Conservation (phyloP, 2,888 invertebrate species). For the Melanargia galathea region DNA sequence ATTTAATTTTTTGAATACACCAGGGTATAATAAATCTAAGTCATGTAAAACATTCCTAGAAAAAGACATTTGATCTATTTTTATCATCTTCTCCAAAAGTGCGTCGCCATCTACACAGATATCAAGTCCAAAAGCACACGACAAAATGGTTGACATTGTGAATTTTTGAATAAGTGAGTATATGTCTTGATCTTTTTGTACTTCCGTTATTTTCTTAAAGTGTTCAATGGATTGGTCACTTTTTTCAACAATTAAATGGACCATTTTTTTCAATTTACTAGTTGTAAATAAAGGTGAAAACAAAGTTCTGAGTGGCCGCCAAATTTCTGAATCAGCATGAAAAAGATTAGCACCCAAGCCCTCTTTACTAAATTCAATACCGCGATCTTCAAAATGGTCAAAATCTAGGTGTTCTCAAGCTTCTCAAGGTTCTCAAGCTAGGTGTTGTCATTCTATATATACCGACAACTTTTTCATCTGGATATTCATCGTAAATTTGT, state of each 20-base stretch:
- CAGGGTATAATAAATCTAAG: conserved; percentile 7
- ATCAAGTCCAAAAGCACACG: conserved; percentile 6
- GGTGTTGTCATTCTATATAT: conserved; percentile 57
- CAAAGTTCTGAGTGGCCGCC: conserved; percentile 47
- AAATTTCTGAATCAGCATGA: conserved; percentile 54
- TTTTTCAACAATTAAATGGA: conserved; percentile 4
- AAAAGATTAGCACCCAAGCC: conserved; percentile 58
- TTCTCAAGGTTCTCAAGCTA: conserved; percentile 52
- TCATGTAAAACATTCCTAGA: neutral
- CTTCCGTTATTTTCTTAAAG: neutral
- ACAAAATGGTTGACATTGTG: conserved; percentile 3
- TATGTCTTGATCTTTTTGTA: neutral
- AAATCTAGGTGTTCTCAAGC: neutral
- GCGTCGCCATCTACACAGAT: neutral
- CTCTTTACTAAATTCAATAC: conserved; percentile 52
- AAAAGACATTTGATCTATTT: neutral
- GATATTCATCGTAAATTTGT: conserved; percentile 52
- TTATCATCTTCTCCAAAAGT: neutral
- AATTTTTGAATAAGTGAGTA: neutral
- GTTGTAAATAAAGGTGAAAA: conserved; percentile 11
- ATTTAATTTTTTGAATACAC: neutral
- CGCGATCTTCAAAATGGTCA: conserved; percentile 54
- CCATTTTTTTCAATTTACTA: conserved; percentile 5
- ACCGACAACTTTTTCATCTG: conserved; percentile 59
- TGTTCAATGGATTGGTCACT: neutral